These are phyloP conservation scores for Brotula barbata DNA, from an alignment of 2,797 vertebrate genomes.

Conservation along the genomic window DNA sequence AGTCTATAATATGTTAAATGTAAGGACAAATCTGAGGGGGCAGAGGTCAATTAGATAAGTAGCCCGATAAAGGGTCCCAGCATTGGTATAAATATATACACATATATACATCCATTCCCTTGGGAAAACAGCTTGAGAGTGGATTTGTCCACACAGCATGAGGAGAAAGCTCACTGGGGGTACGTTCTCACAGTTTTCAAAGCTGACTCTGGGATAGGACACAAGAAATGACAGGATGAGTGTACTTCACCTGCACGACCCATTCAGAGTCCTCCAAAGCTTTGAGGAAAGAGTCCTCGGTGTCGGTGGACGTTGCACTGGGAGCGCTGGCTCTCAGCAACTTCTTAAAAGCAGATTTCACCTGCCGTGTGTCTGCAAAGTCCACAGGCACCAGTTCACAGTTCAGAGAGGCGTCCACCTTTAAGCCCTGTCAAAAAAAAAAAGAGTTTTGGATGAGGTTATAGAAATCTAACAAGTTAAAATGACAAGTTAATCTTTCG, in stretches of 20 bases:
- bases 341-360: conserved; percentile 95
- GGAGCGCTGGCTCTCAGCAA: conserved; percentile 93
- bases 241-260: conserved; percentile 88
- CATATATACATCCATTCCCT: conserved; percentile 47
- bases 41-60: conserved; percentile 55
- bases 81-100: conserved; percentile 34
- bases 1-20: conserved; percentile 36
- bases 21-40: conserved; percentile 37
- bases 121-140: conserved; percentile 60
- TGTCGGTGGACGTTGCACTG: conserved; percentile 85
- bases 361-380: conserved; percentile 91
- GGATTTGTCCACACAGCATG: conserved; percentile 58
- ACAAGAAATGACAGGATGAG: no score
- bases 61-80: conserved; percentile 51
- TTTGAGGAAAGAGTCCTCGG: conserved; percentile 91
- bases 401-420: conserved; percentile 92
- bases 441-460: no score
- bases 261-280: conserved; percentile 95
- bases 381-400: conserved; percentile 98
- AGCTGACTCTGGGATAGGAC: no score
- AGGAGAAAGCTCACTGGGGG: conserved; percentile 31
- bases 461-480: no score
- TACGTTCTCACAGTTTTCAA: conserved; percentile 46
- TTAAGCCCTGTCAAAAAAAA: conserved; percentile 83
- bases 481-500: no score